These are phyloP conservation scores for Petrophora chlorosata DNA, from an alignment of 2,888 invertebrate species.

Conservation along the genomic window DNA sequence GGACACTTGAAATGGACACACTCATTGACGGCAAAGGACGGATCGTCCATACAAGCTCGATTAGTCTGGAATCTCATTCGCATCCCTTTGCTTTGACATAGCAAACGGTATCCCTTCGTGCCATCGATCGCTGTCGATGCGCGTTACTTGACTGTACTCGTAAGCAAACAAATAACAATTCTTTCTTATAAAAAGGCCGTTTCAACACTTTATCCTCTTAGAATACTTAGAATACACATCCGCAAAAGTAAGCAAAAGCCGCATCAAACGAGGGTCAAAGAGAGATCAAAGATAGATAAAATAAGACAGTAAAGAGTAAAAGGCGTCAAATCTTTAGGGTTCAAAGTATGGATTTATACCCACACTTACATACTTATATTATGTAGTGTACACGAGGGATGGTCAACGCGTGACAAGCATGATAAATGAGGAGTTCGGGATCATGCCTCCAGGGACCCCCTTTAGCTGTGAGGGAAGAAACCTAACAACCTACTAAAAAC, in stretches of 20 bases:
- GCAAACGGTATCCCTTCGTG: too few relatives aligned
- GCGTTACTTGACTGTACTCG: too few relatives aligned
- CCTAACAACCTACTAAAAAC: slow-evolving; percentile 49
- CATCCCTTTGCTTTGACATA: too few relatives aligned
- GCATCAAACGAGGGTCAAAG: slow-evolving; percentile 9
- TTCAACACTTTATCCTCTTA: slow-evolving; percentile 3
- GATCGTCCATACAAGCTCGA: too few relatives aligned
- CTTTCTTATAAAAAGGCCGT: background rate
- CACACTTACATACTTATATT: slow-evolving; percentile 47
- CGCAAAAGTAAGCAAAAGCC: slow-evolving; percentile 13
- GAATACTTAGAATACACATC: slow-evolving; percentile 20
- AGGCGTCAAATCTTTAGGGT: slow-evolving; percentile 37
- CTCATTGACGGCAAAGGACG: too few relatives aligned
- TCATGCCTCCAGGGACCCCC: slow-evolving; percentile 78
- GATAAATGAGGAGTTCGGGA: slow-evolving; percentile 79
- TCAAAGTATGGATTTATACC: slow-evolving; percentile 48
- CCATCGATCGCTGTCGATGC: too few relatives aligned
- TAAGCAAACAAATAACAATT: too few relatives aligned
- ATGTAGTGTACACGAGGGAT: slow-evolving; percentile 75
- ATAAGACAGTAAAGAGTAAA: slow-evolving; percentile 24
- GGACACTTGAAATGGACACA: too few relatives aligned
- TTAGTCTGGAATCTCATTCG: too few relatives aligned
- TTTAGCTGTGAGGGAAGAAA: slow-evolving; percentile 67
- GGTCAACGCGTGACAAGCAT: slow-evolving; percentile 82
- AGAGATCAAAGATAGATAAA: slow-evolving; percentile 19